Conservation (phyloP, 2,888 invertebrate species). For the Dinocampus coccinellae region DNA sequence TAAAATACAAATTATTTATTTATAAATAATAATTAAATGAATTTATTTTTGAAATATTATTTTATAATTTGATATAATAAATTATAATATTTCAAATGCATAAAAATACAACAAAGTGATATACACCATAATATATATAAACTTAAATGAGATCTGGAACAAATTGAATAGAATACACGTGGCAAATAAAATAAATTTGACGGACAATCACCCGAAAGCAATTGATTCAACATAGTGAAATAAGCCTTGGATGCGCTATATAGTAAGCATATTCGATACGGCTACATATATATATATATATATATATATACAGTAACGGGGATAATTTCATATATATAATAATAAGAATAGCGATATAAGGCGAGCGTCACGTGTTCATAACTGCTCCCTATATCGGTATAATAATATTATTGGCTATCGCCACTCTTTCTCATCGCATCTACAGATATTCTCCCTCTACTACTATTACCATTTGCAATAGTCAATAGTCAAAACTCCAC, state of each 20-base stretch:
- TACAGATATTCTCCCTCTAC: constrained; percentile 16
- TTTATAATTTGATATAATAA: neutral
- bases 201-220: constrained; percentile 13
- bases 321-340: constrained; percentile 1
- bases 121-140: no score
- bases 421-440: constrained; percentile 33
- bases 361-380: constrained; percentile 67
- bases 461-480: constrained; percentile 4
- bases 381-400: constrained; percentile 63
- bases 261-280: constrained; percentile 39
- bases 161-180: constrained; percentile 14
- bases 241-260: neutral
- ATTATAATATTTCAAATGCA: neutral
- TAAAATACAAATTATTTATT: no score
- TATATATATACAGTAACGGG: constrained; percentile 3
- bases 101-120: no score
- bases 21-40: no score
- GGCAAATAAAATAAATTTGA: constrained; percentile 22
- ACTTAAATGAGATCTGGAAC: neutral
- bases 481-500: constrained; percentile 5
- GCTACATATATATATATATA: constrained; percentile 44
- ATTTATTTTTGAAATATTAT: no score
- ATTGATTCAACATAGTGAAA: constrained; percentile 17
- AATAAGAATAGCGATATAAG: constrained; percentile 53
- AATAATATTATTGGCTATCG: constrained; percentile 62